phyloP scores from a whole-genome alignment of 2,888 invertebrate species.

The Pammene aurita region DNA sequence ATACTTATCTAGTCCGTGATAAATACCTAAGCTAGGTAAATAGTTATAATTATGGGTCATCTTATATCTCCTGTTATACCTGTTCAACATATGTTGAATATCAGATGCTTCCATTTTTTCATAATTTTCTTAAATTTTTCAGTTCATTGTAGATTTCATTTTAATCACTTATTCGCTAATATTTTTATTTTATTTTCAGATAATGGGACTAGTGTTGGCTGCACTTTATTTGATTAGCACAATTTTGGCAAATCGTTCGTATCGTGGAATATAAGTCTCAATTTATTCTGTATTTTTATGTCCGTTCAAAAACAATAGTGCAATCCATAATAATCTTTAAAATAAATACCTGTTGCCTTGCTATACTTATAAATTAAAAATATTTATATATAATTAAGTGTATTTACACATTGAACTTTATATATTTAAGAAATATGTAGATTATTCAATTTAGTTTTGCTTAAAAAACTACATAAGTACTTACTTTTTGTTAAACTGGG shows the following conservation, averaged over 20 bases:
- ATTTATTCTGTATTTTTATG: slow-evolving; percentile 2
- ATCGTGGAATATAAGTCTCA: slow-evolving; percentile 85
- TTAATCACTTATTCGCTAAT: neutral
- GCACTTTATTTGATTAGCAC: slow-evolving; percentile 90
- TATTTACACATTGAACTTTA: neutral
- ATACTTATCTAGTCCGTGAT: no score
- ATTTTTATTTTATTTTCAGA: slow-evolving; percentile 78
- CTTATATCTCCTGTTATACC: no score
- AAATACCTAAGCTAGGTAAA: no score
- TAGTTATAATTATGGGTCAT: no score
- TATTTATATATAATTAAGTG: neutral
- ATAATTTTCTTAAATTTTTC: no score
- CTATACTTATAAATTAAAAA: neutral
- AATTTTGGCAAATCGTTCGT: slow-evolving; percentile 89
- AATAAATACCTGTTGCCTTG: neutral
- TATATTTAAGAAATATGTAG: neutral
- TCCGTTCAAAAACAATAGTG: neutral
- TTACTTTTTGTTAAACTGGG: no score
- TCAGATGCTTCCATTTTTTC: no score
- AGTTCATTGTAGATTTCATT: no score
- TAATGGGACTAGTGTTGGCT: slow-evolving; percentile 89
- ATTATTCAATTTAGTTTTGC: no score
- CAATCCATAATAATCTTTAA: neutral
- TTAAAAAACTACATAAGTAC: no score
- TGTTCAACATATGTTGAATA: no score